Conservation (phyloP, 2,888 invertebrate species). For the Lepidochrysops patricia region DNA sequence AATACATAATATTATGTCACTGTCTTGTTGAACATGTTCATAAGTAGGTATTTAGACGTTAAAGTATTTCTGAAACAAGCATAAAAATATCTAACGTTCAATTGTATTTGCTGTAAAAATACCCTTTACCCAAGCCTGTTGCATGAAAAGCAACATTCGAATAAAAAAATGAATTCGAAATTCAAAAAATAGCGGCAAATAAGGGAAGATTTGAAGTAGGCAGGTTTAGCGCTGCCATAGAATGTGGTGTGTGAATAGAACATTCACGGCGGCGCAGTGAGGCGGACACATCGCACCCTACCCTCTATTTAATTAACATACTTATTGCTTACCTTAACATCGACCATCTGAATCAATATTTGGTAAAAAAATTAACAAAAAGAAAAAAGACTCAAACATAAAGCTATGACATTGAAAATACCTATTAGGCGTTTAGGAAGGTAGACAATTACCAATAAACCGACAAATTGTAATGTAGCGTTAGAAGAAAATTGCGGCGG, state of each 20-base stretch:
- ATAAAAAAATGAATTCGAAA: constrained; percentile 12
- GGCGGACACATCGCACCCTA: constrained; percentile 19
- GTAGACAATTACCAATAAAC: not conserved
- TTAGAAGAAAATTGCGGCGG: not conserved
- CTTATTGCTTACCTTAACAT: constrained; percentile 11
- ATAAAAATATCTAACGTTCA: not conserved
- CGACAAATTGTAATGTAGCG: not conserved
- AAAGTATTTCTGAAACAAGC: not conserved
- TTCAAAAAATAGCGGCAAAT: constrained; percentile 12
- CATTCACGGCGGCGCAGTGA: constrained; percentile 23
- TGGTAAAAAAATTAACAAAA: not conserved
- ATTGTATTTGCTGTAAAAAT: not conserved
- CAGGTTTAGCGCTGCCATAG: constrained; percentile 14
- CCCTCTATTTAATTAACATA: constrained; percentile 15
- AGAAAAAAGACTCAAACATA: not conserved
- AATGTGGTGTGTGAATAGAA: constrained; percentile 20
- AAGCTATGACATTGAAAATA: too few species aligned
- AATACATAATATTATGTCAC: too few species aligned
- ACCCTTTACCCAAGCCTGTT: not conserved
- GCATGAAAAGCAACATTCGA: not conserved
- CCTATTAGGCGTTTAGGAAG: too few species aligned
- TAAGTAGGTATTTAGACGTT: too few species aligned
- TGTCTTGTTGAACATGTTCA: too few species aligned
- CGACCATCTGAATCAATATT: constrained; percentile 1
- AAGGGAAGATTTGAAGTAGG: constrained; percentile 16